Conservation (phyloP, 2,888 invertebrate genomes). For the Cantharis lateralis region DNA sequence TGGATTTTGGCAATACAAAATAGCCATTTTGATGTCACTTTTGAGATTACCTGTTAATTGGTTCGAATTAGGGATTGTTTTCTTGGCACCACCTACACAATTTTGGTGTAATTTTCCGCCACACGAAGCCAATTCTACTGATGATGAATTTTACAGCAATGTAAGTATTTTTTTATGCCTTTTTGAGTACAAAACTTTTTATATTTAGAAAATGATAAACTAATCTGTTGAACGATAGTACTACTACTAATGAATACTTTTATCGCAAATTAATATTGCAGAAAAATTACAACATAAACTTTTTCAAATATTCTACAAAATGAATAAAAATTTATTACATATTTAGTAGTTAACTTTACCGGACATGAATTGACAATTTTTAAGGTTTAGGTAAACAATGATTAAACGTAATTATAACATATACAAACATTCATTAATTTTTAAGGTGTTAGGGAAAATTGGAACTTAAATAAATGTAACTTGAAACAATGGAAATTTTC, state of each 20-base stretch:
- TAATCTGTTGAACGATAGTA: background rate
- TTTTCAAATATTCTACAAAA: background rate
- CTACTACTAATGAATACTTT: background rate
- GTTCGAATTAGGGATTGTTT: slow-evolving; percentile 66
- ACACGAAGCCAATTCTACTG: slow-evolving; percentile 50
- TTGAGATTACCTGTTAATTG: slow-evolving; percentile 65
- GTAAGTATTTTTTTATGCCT: slow-evolving; percentile 5
- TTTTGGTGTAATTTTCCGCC: slow-evolving; percentile 60
- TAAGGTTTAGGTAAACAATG: background rate
- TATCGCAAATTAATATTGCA: background rate
- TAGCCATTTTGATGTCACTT: slow-evolving; percentile 61
- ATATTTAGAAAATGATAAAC: background rate
- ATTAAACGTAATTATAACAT: background rate
- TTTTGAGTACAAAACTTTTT: background rate
- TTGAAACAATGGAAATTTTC: no score
- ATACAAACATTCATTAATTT: background rate
- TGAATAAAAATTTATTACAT: no score
- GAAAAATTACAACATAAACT: background rate
- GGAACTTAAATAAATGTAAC: no score
- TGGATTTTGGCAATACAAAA: slow-evolving; percentile 63
- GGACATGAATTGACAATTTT: background rate
- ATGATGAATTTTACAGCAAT: slow-evolving; percentile 53
- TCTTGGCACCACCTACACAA: slow-evolving; percentile 64
- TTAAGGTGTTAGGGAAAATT: background rate
- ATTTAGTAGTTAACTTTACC: background rate